These are phyloP conservation scores for Agrochola lychnidis DNA, from an alignment of 2,888 invertebrate genomes.

Conservation along the genomic window DNA sequence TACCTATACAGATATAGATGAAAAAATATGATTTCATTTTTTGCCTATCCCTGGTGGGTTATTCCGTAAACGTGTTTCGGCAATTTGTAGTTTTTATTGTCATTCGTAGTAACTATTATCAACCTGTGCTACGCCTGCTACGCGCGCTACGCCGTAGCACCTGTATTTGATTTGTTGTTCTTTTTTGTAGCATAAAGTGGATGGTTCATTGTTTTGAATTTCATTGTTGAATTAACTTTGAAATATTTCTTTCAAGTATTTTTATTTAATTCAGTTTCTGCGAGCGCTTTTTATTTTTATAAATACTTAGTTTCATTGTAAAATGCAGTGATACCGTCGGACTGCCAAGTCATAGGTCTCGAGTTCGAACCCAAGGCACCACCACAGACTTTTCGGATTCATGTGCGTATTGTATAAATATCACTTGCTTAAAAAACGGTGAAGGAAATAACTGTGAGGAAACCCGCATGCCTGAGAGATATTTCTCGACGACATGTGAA, in stretches of 20 bases:
- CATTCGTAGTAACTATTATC: conserved; percentile 26
- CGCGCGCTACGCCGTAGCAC: conserved; percentile 21
- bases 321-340: too few species aligned
- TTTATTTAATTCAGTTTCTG: background rate
- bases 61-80: conserved; percentile 44
- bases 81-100: conserved; percentile 49
- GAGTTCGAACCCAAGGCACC: too few species aligned
- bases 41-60: conserved; percentile 24
- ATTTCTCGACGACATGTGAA: too few species aligned
- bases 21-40: conserved; percentile 51
- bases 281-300: background rate
- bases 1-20: background rate
- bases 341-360: too few species aligned
- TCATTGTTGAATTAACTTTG: background rate
- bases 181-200: background rate
- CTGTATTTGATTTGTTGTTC: conserved; percentile 3
- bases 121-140: conserved; percentile 30
- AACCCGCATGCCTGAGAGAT: too few species aligned
- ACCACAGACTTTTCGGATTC: too few species aligned
- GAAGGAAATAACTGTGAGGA: too few species aligned
- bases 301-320: background rate
- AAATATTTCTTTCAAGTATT: background rate
- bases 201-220: conserved; percentile 31
- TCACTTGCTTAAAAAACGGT: too few species aligned
- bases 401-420: too few species aligned